Evolutionary conservation across 2,797 vertebrate species (phyloP).

Genomic region (Acipenser transmontanus): DNA sequence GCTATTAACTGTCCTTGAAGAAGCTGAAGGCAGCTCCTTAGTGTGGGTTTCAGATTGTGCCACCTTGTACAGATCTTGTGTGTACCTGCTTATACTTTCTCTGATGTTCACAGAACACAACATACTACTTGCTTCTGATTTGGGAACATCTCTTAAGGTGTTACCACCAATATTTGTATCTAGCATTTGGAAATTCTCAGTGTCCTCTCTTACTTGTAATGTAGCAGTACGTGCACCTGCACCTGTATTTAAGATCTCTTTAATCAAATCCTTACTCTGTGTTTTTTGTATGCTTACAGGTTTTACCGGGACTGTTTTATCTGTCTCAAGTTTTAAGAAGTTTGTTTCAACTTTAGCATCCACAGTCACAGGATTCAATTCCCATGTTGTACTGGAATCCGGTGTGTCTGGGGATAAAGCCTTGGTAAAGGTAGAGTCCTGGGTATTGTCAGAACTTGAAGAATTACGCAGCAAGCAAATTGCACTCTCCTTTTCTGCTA

Average conservation of each 20-base stretch:
- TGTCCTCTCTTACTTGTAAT: not conserved
- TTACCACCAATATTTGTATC: not conserved
- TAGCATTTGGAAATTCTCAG: not conserved
- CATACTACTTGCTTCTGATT: too few relatives aligned
- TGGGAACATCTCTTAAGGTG: too few relatives aligned
- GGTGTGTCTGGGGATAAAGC: not conserved
- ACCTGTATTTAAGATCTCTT: conserved; percentile 20
- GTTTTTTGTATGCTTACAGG: conserved; percentile 3
- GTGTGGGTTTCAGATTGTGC: conserved; percentile 1
- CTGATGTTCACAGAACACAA: conserved; percentile 23
- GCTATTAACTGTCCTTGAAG: conserved; percentile 9
- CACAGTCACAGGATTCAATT: not conserved
- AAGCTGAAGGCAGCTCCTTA: conserved; percentile 14
- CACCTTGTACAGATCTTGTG: conserved; percentile 15
- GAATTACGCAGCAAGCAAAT: too few relatives aligned
- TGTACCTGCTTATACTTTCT: conserved; percentile 24
- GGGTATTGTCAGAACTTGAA: not conserved
- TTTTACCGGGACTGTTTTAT: conserved; percentile 16
- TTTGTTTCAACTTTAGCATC: not conserved
- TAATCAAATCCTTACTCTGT: conserved; percentile 7
- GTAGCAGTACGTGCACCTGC: conserved; percentile 14
- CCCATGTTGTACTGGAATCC: not conserved
- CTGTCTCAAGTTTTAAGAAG: conserved; percentile 8
- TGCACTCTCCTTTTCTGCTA: conserved; percentile 17
- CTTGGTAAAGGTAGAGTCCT: not conserved